Percentiles rank a stretch among this genome's conserved stretches.
Evolutionary conservation across 2,113 vertebrate genomes (phyloP).

Genomic region (Tragelaphus scriptus): DNA sequence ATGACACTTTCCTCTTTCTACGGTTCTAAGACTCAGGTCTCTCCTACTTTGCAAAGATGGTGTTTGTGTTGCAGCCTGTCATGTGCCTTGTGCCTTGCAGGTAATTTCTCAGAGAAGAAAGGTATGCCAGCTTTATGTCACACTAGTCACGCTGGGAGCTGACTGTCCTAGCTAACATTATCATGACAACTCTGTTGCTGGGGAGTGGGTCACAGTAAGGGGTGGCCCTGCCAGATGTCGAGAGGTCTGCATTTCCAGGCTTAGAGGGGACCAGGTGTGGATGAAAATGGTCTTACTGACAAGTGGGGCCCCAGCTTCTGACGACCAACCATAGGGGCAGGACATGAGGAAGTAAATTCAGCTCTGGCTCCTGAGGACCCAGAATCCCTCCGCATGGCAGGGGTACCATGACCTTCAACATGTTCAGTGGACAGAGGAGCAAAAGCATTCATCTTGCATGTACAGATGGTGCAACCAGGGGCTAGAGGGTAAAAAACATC

Average conservation of each 20-base stretch:
- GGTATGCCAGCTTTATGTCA: not conserved
- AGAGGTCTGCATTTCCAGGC: not conserved
- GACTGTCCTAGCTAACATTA: not conserved
- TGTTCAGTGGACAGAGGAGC: not conserved
- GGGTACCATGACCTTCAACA: not conserved
- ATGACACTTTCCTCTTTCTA: not conserved
- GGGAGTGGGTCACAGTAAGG: not conserved
- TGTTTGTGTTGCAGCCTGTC: not conserved
- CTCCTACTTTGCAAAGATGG: not conserved
- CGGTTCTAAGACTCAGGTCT: not conserved
- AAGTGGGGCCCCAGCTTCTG: not conserved
- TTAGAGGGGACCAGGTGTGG: not conserved
- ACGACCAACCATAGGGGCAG: too few species aligned
- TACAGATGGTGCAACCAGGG: not conserved
- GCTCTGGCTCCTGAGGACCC: not conserved
- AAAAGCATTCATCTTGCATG: not conserved
- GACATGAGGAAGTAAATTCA: not conserved
- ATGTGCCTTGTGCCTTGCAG: not conserved
- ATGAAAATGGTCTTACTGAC: not conserved
- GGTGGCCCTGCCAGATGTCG: not conserved
- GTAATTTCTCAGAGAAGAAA: not conserved
- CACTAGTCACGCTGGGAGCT: not conserved
- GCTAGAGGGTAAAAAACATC: not conserved
- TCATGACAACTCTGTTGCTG: not conserved
- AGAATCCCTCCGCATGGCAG: not conserved